Evolutionary conservation across 1,140 invertebrate species (phyloP), one percentile per base, ranked within the genome.

Genomic region (Orius laevigatus): DNA sequence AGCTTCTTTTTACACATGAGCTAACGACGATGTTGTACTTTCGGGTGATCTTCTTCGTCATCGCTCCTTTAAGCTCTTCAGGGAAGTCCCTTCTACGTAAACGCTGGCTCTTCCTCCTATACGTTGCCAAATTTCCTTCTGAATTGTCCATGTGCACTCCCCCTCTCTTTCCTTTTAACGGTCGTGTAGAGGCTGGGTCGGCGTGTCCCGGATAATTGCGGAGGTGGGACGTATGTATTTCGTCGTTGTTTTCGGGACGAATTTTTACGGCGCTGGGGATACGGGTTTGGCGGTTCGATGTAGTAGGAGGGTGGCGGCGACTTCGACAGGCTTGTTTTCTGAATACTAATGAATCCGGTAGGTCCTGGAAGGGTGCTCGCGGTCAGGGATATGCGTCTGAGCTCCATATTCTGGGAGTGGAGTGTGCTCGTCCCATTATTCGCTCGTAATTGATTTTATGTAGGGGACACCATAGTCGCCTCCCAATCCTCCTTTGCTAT

Each of bases 1-100:
- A 41, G 85, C 77, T 53, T 83, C 82, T 59, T 86, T 87, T 69
- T 87, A 86, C 43, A 87, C 80, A 56, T 82, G 73, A n/a, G 31
- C 73, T 72, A 2, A 76, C 70, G 14, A 78, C 70, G 34, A 79
- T 57, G 25, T 46, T 51, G 35, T 51, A 6, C 50, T 31, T n/a
- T 50, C 35, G 72, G 74, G 53, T 67, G 68, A 59, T 56, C 74
- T 66, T 59, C 76, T 68, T 55, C 77, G 73, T 49, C 72, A n/a
- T 67, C 11, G 72, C 78, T 19, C 81, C 80, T 14, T 78, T 72
- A 49, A 84, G 66, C 57, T 80, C 76, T 36, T 73, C 74, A 16
- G n/a, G 78, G 76, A 25, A 82, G 68, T 51, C n/a, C 73, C 73
- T 60, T 82, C 78, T 11, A 89, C 84, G 6, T n/a, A 84, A 86